Conservation (phyloP, 2,113 vertebrate genomes). For the Hippopotamus amphibius region DNA sequence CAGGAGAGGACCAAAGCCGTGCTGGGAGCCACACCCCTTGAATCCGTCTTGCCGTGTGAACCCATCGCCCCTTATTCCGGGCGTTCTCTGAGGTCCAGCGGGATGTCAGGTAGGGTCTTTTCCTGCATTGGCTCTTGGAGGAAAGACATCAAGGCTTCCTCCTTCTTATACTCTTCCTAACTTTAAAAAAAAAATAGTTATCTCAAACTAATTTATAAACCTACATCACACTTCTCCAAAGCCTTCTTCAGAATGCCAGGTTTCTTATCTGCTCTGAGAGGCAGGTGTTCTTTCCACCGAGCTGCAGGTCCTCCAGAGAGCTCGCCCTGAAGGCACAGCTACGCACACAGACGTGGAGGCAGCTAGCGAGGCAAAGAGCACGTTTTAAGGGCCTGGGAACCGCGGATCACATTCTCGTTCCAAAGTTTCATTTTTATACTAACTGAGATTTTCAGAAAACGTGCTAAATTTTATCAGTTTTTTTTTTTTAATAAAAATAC, state of each 20-base stretch:
- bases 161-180: neutral
- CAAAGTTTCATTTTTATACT: neutral
- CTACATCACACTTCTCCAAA: neutral
- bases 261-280: neutral
- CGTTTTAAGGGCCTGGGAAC: neutral
- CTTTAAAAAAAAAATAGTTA: neutral
- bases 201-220: neutral
- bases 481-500: neutral
- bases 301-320: neutral
- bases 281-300: too few species aligned
- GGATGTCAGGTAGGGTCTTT: rapidly evolving
- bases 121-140: neutral
- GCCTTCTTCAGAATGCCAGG: neutral
- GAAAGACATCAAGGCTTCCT: neutral
- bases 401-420: rapidly evolving
- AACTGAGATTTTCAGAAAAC: neutral
- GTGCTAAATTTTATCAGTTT: neutral
- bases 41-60: rapidly evolving
- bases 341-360: rapidly evolving
- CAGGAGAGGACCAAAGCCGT: rapidly evolving
- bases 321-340: rapidly evolving
- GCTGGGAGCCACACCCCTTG: neutral
- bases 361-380: rapidly evolving
- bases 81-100: rapidly evolving
- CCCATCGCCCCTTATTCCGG: rapidly evolving